Evolutionary conservation across 2,113 vertebrate genomes (phyloP), one percentile per base, ranked within the genome.

Genomic region (Cyanocitta stelleri): DNA sequence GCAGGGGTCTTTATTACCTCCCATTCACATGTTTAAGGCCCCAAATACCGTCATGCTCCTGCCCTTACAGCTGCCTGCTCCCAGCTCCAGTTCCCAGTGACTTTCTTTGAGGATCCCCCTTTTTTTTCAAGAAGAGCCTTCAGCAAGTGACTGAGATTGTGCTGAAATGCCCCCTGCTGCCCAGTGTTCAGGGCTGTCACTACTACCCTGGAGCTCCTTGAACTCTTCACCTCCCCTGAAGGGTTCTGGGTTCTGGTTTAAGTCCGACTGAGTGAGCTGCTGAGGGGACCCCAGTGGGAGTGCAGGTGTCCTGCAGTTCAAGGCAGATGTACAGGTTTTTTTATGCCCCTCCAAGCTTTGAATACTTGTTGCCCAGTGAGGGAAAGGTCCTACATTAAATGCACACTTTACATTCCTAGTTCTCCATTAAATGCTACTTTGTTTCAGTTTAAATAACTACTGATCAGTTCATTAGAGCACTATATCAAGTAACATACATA

Each of bases 21-120:
- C 6, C 0, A 0, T 19, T 43, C 6, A 4, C 3, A 1, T 24
- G 16, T 58, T 75, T 48, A 49, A 77, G 22, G 1, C 32, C 8
- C 16, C n/a, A 33, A 19, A n/a, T 11, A 49, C 11, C n/a, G 43
- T 13, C 6, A 3, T 35, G 16, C 6, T 51, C 32, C 29, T 59
- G 37, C 11, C 58, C 16, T 55, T 87, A 37, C 24, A 35, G 9
- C 27, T 67, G 43, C n/a, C 12, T 44, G 14, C 39, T 76, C 43
- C 24, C n/a, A 85, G 32, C 22, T 59, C 10, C 44, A 17, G 16
- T 29, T 79, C 16, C 19, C 49, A 5, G 41, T 33, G 32, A 29
- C 23, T 9, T 87, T 48, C 7, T 56, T 21, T 56, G 44, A 87
- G 39, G 26, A 62, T 29, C 3, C 3, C 7, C 8, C 13, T n/a